phyloP scores from a whole-genome alignment of 2,888 invertebrate species.

The Danaus chrysippus region DNA sequence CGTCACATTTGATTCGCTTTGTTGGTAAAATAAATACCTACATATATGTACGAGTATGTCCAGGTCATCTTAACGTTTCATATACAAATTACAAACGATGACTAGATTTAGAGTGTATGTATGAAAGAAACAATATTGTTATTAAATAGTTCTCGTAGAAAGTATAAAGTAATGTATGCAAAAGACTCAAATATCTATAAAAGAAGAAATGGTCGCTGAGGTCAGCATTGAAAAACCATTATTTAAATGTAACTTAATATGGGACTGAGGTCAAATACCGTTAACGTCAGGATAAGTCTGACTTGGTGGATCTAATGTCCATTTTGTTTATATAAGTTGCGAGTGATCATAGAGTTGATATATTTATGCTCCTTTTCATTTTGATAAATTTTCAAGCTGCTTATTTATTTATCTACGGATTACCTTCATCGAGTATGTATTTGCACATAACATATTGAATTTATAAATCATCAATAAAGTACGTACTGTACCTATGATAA shows the following conservation, averaged over 20 bases:
- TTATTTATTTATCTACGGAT: too few relatives aligned
- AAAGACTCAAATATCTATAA: background rate
- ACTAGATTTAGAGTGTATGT: too few relatives aligned
- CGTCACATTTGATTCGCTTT: conserved; percentile 76
- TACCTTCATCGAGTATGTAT: too few relatives aligned
- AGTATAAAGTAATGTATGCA: background rate
- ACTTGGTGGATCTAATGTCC: background rate
- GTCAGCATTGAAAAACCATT: background rate
- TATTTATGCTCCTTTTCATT: too few relatives aligned
- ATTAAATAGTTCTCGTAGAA: too few relatives aligned
- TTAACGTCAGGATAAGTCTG: background rate
- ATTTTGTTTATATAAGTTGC: background rate
- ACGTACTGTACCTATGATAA: too few relatives aligned
- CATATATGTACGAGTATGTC: background rate
- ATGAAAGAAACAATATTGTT: too few relatives aligned
- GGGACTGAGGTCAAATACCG: background rate
- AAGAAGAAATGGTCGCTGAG: background rate
- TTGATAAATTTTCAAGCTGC: too few relatives aligned
- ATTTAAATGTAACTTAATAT: conserved; percentile 4
- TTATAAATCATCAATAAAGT: too few relatives aligned
- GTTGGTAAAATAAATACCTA: conserved; percentile 63
- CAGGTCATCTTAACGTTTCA: too few relatives aligned
- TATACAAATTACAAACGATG: too few relatives aligned
- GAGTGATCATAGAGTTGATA: background rate
- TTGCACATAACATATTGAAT: too few relatives aligned